Percentiles rank a stretch among this genome's conserved stretches.
phyloP scores from a whole-genome alignment of 2,797 vertebrate genomes.

The Octomys mimax region DNA sequence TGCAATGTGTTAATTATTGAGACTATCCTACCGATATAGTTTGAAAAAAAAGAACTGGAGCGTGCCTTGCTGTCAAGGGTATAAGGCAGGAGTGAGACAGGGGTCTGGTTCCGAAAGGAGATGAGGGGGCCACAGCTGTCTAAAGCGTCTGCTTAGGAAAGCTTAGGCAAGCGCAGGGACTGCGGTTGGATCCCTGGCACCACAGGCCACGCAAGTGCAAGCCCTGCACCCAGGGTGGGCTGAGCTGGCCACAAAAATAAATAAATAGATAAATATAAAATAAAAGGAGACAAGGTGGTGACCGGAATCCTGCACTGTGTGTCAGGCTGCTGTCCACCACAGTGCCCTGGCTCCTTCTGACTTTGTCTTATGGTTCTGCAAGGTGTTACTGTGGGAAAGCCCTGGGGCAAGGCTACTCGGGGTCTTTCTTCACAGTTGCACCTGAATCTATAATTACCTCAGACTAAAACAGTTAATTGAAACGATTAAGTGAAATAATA shows the following conservation, averaged over 20 bases:
- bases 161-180: too few relatives aligned
- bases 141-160: too few relatives aligned
- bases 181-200: too few relatives aligned
- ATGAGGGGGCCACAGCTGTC: not conserved
- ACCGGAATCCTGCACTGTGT: not conserved
- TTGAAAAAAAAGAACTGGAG: not conserved
- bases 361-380: not conserved
- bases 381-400: not conserved
- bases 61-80: not conserved
- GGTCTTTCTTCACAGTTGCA: not conserved
- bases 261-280: too few relatives aligned
- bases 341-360: not conserved
- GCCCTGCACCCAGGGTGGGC: too few relatives aligned
- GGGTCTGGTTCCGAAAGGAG: not conserved
- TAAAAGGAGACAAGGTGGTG: not conserved
- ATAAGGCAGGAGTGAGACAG: not conserved
- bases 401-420: not conserved
- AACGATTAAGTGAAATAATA: constrained; percentile 31
- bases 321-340: not conserved
- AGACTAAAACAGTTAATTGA: not conserved
- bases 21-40: too few relatives aligned
- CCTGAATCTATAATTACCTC: not conserved
- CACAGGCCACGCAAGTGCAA: too few relatives aligned
- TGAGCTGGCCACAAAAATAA: too few relatives aligned
- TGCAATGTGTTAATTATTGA: too few relatives aligned